Evolutionary conservation across 2,113 vertebrate genomes (phyloP), one percentile per base, ranked within the genome.

Genomic region (Pontoporia blainvillei): DNA sequence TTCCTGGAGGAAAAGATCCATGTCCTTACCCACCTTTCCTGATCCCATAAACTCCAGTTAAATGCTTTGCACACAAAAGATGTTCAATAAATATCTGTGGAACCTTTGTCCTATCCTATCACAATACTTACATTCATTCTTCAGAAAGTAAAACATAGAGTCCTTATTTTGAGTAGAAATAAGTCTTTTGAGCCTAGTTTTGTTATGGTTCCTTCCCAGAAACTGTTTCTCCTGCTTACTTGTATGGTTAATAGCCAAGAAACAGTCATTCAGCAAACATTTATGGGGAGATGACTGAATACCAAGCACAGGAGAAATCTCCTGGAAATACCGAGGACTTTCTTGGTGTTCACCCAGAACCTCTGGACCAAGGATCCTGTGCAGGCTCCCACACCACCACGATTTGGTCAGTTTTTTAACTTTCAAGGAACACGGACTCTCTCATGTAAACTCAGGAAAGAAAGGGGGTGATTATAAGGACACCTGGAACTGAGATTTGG

Each of bases 101-200:
- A 23, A 79, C 29, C 11, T 71, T 57, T 76, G 34, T 59, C 29
- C 93, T 86, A 61, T 10, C 72, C 23, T 39, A 31, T 52, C 66
- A 92, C 6, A 85, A 66, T 41, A 81, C 13, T 91, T 83, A 21
- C 0, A 89, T 46, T 92, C 41, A 54, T 85, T 94, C 39, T 90
- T 96, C 69, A 95, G 29, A 59, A 84, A 90, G 69, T 72, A 90
- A 83, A 86, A 64, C 29, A 79, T 1, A n/a, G 34, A 49, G 31
- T 64, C n/a, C 64, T 8, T 57, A 69, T 89, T 92, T 85, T 88
- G 31, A 76, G 76, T 86, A 39, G 11, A 89, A 66, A 81, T 54
- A 83, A 79, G 34, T 71, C 85, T 96, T 96, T 84, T 67, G 8
- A 90, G 23, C 21, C 25, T 57, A 39, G 71, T 94, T 92, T 88